These are phyloP conservation scores for Serrognathus titanus DNA, from an alignment of 2,888 invertebrate genomes.

Conservation along the genomic window DNA sequence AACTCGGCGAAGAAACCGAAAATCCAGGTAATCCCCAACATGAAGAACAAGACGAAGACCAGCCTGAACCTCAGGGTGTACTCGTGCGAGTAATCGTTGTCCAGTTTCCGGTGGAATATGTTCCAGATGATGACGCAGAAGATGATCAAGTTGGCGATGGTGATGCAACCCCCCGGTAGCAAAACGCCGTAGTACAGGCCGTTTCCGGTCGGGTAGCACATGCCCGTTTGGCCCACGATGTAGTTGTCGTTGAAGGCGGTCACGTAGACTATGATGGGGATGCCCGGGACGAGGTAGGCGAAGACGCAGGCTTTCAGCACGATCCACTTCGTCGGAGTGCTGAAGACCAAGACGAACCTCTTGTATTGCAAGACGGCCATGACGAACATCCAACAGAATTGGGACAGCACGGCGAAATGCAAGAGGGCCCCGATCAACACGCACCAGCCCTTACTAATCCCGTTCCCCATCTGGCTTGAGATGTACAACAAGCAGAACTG, in stretches of 20 bases:
- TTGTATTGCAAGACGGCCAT: constrained; percentile 67
- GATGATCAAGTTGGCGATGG: constrained; percentile 56
- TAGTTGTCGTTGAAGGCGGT: constrained; percentile 52
- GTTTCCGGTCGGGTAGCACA: constrained; percentile 57
- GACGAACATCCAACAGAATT: constrained; percentile 72
- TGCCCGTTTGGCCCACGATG: constrained; percentile 40
- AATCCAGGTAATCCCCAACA: constrained; percentile 60
- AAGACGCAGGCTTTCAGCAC: constrained; percentile 59
- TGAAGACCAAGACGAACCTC: constrained; percentile 52
- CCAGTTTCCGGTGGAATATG: constrained; percentile 46
- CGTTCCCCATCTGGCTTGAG: constrained; percentile 38
- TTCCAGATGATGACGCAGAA: constrained; percentile 57
- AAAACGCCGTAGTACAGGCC: constrained; percentile 56
- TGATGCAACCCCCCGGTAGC: constrained; percentile 54
- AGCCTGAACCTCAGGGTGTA: constrained; percentile 56
- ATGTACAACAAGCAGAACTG: constrained; percentile 43
- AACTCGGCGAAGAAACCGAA: constrained; percentile 55
- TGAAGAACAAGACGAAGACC: constrained; percentile 58
- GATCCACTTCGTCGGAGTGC: constrained; percentile 15
- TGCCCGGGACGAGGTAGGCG: constrained; percentile 60
- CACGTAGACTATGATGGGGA: constrained; percentile 52
- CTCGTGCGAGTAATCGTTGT: constrained; percentile 27
- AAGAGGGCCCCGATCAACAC: constrained; percentile 57
- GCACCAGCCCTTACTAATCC: constrained; percentile 49
- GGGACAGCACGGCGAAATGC: constrained; percentile 65